These are phyloP conservation scores for Caenorhabditis parvicauda DNA, from an alignment of 2,888 invertebrate genomes.

Conservation along the genomic window DNA sequence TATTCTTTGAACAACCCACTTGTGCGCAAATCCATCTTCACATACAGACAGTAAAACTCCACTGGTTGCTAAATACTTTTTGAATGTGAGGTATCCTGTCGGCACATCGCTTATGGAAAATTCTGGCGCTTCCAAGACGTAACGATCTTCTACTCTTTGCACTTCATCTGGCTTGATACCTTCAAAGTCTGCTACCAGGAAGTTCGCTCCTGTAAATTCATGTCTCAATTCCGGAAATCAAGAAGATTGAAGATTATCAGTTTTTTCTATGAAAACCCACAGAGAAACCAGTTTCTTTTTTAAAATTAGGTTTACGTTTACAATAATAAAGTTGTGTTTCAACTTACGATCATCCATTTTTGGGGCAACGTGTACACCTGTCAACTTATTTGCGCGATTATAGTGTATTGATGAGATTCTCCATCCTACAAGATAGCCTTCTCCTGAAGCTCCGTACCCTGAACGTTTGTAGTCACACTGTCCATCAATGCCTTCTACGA, in stretches of 20 bases:
- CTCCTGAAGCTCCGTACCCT: slow-evolving; percentile 36
- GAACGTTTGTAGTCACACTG: slow-evolving; percentile 38
- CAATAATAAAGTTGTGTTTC: no score
- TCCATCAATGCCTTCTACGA: slow-evolving; percentile 25
- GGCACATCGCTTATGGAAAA: slow-evolving; percentile 34
- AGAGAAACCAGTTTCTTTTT: neutral
- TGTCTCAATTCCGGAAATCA: neutral
- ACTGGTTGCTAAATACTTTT: slow-evolving; percentile 41
- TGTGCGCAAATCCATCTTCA: slow-evolving; percentile 30
- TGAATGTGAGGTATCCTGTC: slow-evolving; percentile 39
- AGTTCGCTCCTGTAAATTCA: slow-evolving; percentile 22
- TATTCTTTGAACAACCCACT: slow-evolving; percentile 12
- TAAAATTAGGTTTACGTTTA: neutral
- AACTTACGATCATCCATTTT: slow-evolving; percentile 12
- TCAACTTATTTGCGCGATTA: slow-evolving; percentile 36
- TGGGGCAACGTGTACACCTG: slow-evolving; percentile 39
- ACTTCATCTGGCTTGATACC: slow-evolving; percentile 14
- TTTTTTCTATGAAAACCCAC: neutral
- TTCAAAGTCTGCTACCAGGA: slow-evolving; percentile 39
- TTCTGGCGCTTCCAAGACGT: slow-evolving; percentile 45
- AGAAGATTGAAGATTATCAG: neutral
- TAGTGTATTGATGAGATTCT: slow-evolving; percentile 11
- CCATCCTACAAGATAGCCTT: slow-evolving; percentile 37
- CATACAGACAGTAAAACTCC: slow-evolving; percentile 37
- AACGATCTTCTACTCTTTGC: slow-evolving; percentile 19